Percentiles rank a stretch among this genome's conserved stretches.
phyloP scores from a whole-genome alignment of 2,888 invertebrate genomes.

The Apoda limacodes region DNA sequence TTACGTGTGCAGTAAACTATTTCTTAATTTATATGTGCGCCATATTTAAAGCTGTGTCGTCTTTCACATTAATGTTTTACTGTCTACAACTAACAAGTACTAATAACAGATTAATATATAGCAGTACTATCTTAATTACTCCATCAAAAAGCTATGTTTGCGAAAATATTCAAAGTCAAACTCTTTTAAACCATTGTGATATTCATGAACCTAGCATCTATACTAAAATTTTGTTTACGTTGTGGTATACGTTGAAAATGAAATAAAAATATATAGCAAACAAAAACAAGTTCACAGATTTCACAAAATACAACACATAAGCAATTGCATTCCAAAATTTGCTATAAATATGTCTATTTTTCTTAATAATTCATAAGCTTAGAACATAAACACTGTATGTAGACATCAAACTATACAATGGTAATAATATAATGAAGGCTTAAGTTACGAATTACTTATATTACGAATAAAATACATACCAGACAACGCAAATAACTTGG shows the following conservation, averaged over 20 bases:
- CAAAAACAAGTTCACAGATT: slow-evolving; percentile 47
- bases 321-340: slow-evolving; percentile 59
- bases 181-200: slow-evolving; percentile 59
- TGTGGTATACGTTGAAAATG: slow-evolving; percentile 37
- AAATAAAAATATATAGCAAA: slow-evolving; percentile 49
- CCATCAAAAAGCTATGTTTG: slow-evolving; percentile 37
- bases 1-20: too few relatives aligned
- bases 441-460: too few relatives aligned
- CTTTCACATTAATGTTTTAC: too few relatives aligned
- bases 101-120: slow-evolving; percentile 27
- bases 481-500: too few relatives aligned
- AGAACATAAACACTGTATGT: too few relatives aligned
- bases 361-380: too few relatives aligned
- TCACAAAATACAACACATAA: slow-evolving; percentile 62
- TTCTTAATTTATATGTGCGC: too few relatives aligned
- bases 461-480: too few relatives aligned
- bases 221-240: slow-evolving; percentile 38
- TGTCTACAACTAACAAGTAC: slow-evolving; percentile 38
- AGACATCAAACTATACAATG: too few relatives aligned
- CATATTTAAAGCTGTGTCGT: too few relatives aligned
- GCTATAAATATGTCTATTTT: too few relatives aligned
- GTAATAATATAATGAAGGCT: too few relatives aligned
- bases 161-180: slow-evolving; percentile 65
- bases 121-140: slow-evolving; percentile 35
- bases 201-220: slow-evolving; percentile 52